These are phyloP conservation scores for Cotesia typhae DNA, from an alignment of 1,140 invertebrate genomes.

Conservation along the genomic window DNA sequence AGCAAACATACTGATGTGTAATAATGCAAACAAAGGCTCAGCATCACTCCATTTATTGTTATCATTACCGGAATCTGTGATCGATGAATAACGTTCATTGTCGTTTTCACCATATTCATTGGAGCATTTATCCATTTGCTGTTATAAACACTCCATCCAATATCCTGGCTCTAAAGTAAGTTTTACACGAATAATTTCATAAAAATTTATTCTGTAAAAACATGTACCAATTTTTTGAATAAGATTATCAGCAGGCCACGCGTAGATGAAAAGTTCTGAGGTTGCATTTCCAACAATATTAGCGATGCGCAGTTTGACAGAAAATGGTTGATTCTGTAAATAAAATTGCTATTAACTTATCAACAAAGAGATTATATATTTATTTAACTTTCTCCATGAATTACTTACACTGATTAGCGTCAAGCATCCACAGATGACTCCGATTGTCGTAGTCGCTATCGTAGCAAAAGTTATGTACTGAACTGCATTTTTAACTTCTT, in stretches of 20 bases:
- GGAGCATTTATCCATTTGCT: conserved; percentile 35
- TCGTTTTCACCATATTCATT: conserved; percentile 23
- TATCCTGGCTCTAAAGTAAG: conserved; percentile 25
- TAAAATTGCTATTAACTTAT: background rate
- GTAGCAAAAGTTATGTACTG: conserved; percentile 38
- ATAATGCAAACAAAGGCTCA: conserved; percentile 37
- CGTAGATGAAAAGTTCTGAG: conserved; percentile 45
- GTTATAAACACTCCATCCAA: conserved; percentile 33
- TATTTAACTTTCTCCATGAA: background rate
- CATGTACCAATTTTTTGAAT: conserved; percentile 39
- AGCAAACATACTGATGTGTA: too few relatives aligned
- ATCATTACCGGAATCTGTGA: conserved; percentile 40
- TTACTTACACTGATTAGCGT: conserved; percentile 42
- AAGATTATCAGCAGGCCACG: conserved; percentile 46
- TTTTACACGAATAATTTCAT: background rate
- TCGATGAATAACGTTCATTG: conserved; percentile 34
- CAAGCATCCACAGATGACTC: conserved; percentile 39
- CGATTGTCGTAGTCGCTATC: conserved; percentile 35
- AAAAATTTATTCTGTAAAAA: background rate
- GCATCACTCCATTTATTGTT: conserved; percentile 37
- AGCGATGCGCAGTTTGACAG: conserved; percentile 42
- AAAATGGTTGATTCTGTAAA: conserved; percentile 34
- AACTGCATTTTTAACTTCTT: conserved; percentile 34
- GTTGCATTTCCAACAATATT: conserved; percentile 34
- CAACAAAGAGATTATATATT: too few relatives aligned